Percentiles rank a stretch among this genome's conserved stretches.
phyloP scores from a whole-genome alignment of 2,888 invertebrate species.

The Lordiphosa fenestrarum region DNA sequence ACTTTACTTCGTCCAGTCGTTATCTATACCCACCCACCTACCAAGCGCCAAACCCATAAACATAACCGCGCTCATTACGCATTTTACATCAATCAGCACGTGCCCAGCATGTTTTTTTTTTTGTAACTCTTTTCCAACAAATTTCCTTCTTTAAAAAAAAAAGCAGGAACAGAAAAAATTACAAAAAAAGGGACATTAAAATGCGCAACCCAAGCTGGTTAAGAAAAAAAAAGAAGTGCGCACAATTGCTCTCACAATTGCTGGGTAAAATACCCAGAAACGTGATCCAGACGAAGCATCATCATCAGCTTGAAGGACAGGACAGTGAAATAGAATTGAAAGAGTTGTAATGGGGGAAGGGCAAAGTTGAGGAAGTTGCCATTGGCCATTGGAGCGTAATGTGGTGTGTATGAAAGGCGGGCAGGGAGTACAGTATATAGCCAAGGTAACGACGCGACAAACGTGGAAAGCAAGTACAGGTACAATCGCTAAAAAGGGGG shows the following conservation, averaged over 20 bases:
- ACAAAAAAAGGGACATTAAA: constrained; percentile 39
- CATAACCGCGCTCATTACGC: constrained; percentile 68
- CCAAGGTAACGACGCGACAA: constrained; percentile 21
- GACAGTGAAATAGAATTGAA: constrained; percentile 1
- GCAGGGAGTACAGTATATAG: constrained; percentile 2
- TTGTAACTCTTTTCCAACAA: constrained; percentile 40
- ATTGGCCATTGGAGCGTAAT: constrained; percentile 23
- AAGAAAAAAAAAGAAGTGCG: constrained; percentile 42
- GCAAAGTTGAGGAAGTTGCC: constrained; percentile 1
- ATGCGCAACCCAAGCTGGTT: constrained; percentile 32
- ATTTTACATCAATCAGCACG: constrained; percentile 74
- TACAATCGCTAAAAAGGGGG: constrained; percentile 13
- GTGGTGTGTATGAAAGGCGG: constrained; percentile 5
- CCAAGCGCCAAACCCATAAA: constrained; percentile 26
- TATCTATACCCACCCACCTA: constrained; percentile 42
- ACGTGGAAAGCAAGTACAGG: constrained; percentile 14
- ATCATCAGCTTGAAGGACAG: constrained; percentile 14
- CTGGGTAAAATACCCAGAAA: constrained; percentile 45
- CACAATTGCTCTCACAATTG: constrained; percentile 64
- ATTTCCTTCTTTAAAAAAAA: constrained; percentile 17
- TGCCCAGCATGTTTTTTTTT: constrained; percentile 59
- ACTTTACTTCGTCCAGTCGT: constrained; percentile 48
- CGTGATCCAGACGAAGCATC: constrained; percentile 29
- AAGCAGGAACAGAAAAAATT: constrained; percentile 15
- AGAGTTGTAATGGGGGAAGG: constrained; percentile 3